Evolutionary conservation across 2,113 vertebrate genomes (phyloP).

Genomic region (Menura novaehollandiae): DNA sequence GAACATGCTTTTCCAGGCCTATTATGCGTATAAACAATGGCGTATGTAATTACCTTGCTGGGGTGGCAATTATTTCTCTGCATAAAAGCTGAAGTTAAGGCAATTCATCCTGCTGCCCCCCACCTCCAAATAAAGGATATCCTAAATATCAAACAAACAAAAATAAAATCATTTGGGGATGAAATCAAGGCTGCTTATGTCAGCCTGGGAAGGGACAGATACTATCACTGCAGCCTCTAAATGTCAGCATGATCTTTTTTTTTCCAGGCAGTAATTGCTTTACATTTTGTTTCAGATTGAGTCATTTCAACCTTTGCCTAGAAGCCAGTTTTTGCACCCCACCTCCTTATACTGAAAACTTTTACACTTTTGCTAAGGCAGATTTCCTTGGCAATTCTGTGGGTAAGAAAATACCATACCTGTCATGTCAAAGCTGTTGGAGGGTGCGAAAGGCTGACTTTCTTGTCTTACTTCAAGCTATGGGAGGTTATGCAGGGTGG

Average conservation of each 20-base stretch:
- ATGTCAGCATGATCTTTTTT: slow-evolving; percentile 51
- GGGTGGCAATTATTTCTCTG: slow-evolving; percentile 73
- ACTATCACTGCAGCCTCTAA: slow-evolving; percentile 64
- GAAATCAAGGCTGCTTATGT: slow-evolving; percentile 67
- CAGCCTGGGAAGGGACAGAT: slow-evolving; percentile 69
- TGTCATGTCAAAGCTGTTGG: slow-evolving; percentile 57
- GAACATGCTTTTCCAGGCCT: slow-evolving; percentile 70
- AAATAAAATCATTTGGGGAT: slow-evolving; percentile 68
- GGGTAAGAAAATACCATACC: slow-evolving; percentile 64
- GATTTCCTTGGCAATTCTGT: slow-evolving; percentile 56
- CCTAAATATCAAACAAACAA: neutral
- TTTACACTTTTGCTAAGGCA: slow-evolving; percentile 51
- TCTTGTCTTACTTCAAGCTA: slow-evolving; percentile 35
- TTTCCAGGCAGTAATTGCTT: slow-evolving; percentile 47
- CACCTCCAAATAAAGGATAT: neutral
- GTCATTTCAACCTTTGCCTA: slow-evolving; percentile 67
- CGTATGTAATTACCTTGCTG: slow-evolving; percentile 78
- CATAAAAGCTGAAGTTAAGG: slow-evolving; percentile 70
- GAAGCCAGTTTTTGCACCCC: slow-evolving; percentile 52
- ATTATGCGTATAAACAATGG: slow-evolving; percentile 79
- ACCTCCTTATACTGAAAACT: slow-evolving; percentile 53
- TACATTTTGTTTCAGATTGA: slow-evolving; percentile 62
- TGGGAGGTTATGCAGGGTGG: neutral
- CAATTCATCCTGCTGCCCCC: neutral
- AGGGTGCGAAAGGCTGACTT: slow-evolving; percentile 27